Evolutionary conservation across 1,140 invertebrate species (phyloP), one percentile per base, ranked within the genome.

Genomic region (Lordiphosa collinella): DNA sequence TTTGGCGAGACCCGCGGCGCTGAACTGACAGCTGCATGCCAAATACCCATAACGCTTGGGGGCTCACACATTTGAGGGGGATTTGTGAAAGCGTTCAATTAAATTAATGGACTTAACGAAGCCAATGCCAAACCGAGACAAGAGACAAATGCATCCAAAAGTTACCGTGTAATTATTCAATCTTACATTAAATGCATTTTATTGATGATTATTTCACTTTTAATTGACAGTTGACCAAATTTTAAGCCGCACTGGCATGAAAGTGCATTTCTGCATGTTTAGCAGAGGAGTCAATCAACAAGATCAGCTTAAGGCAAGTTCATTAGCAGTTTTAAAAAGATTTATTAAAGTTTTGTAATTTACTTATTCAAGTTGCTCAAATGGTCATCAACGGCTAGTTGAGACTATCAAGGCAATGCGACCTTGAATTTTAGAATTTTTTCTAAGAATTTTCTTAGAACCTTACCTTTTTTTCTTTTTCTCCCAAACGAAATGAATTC

Each of bases 11-110:
- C 47, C 40, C 58, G 62, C 34, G 53, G 9, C 46, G 53, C 46
- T 13, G n/a, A 29, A 8, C 25, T 29, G 25, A 29, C 14, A 10
- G 22, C 25, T 25, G 43, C 22, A 29, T 32, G 25, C 29, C 29
- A 40, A 44, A 37, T 18, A 18, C 14, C 12, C 34, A 37, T 13
- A 55, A 36, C 49, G 38, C 47, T 49, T 53, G 50, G 10, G 22
- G 63, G 64, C n/a, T n/a, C n/a, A n/a, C n/a, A n/a, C n/a, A n/a
- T 51, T 49, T 53, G 50, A 11, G 22, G 63, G 64, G 69, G 68
- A 80, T 73, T 85, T 85, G 79, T 85, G 79, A 85, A 85, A 85
- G 79, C 79, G 79, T 85, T 85, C 79, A 85, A 85, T 85, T 85
- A 79, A 85, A 55, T 85, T 79, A 85, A 79, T 85, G 66, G 56